Conservation (phyloP, 2,888 invertebrate species). For the Oligia latruncula region DNA sequence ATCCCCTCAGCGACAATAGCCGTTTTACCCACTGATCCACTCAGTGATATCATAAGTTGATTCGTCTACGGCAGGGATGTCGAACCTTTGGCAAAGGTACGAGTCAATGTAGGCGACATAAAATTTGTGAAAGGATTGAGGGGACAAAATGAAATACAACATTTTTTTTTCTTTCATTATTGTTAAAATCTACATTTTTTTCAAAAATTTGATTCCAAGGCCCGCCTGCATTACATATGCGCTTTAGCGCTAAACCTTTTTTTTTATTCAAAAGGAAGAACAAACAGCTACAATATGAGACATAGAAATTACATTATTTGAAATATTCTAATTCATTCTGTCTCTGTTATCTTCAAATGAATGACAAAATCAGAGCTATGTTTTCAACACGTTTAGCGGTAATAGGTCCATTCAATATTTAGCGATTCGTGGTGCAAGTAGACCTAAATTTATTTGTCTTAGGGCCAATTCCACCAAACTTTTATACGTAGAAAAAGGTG, state of each 20-base stretch:
- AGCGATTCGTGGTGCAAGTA: neutral
- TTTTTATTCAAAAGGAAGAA: neutral
- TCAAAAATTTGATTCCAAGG: neutral
- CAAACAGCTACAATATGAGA: neutral
- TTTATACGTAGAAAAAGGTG: no score
- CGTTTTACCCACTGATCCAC: slow-evolving; percentile 63
- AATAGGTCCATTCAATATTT: neutral
- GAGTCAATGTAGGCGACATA: neutral
- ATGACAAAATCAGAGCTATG: neutral
- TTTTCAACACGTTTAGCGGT: neutral
- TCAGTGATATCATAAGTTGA: slow-evolving; percentile 65
- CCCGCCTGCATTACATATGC: no score
- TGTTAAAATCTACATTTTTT: neutral
- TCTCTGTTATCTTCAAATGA: neutral
- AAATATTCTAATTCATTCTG: neutral
- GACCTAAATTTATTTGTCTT: neutral
- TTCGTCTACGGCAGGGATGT: slow-evolving; percentile 42
- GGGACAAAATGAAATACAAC: neutral
- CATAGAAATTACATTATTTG: neutral
- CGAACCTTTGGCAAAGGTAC: slow-evolving; percentile 18
- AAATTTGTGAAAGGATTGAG: neutral
- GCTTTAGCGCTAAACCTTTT: neutral
- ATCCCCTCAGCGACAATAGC: slow-evolving; percentile 62
- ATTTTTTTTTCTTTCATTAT: neutral
- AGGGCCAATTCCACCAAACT: no score